These are phyloP conservation scores for Perodicticus potto DNA, from an alignment of 2,797 vertebrate species.

Conservation along the genomic window DNA sequence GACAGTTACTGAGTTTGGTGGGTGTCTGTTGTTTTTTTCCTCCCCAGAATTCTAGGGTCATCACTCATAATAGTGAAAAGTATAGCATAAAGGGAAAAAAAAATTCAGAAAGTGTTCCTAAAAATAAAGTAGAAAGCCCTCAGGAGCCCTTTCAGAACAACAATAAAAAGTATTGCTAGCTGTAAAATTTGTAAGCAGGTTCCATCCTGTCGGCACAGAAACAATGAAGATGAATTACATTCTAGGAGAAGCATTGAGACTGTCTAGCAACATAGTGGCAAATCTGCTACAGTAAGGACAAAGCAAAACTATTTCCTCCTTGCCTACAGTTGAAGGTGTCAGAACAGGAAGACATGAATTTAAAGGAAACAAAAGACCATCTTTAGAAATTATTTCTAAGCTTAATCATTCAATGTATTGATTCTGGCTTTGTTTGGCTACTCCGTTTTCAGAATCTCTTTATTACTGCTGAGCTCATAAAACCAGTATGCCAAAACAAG, in stretches of 20 bases:
- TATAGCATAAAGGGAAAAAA: constrained; percentile 70
- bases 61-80: constrained; percentile 85
- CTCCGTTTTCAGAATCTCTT: constrained; percentile 3
- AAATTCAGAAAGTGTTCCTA: constrained; percentile 80
- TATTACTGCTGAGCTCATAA: neutral
- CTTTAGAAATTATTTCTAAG: constrained; percentile 40
- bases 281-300: constrained; percentile 57
- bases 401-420: constrained; percentile 3
- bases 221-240: constrained; percentile 85
- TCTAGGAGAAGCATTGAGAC: constrained; percentile 78
- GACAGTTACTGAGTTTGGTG: constrained; percentile 76
- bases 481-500: neutral
- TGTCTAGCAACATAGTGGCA: constrained; percentile 65
- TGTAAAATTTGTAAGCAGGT: constrained; percentile 86
- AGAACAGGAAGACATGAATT: neutral
- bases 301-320: constrained; percentile 71
- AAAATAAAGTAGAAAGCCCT: constrained; percentile 84
- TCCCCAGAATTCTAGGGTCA: constrained; percentile 73
- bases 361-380: neutral
- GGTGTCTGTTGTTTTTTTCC: constrained; percentile 72
- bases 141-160: constrained; percentile 85
- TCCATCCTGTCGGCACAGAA: constrained; percentile 83
- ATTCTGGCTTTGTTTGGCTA: neutral
- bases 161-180: constrained; percentile 85
- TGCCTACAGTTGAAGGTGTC: constrained; percentile 67